Evolutionary conservation across 2,888 invertebrate genomes (phyloP).

Genomic region (Melipona beecheii): DNA sequence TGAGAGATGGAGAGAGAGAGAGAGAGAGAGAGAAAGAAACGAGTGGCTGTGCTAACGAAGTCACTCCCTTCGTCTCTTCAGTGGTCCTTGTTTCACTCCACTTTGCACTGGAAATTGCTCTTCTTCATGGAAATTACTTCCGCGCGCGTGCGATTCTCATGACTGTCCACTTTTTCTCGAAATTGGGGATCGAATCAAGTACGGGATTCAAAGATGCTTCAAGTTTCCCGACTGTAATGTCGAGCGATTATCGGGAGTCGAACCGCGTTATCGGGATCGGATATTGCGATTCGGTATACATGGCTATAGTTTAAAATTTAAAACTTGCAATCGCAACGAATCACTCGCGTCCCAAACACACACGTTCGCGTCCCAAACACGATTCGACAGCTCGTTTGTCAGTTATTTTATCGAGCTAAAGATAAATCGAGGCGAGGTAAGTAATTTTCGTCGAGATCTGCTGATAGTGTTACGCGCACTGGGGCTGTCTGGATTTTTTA

Average conservation of each 20-base stretch:
- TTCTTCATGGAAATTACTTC: constrained; percentile 62
- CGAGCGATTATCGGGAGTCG: too few species aligned
- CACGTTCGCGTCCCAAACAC: too few species aligned
- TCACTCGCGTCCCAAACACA: background rate
- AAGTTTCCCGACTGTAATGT: background rate
- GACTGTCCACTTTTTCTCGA: constrained; percentile 51
- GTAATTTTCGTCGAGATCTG: constrained; percentile 57
- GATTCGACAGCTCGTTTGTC: constrained; percentile 8
- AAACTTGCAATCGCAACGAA: background rate
- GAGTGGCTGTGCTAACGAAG: constrained; percentile 67
- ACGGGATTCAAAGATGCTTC: background rate
- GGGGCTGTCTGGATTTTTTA: constrained; percentile 6
- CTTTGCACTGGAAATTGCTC: constrained; percentile 59
- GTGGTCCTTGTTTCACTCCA: constrained; percentile 66
- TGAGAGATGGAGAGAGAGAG: constrained; percentile 42
- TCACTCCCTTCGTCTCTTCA: constrained; percentile 65
- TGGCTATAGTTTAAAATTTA: background rate
- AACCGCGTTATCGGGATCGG: too few species aligned
- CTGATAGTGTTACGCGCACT: constrained; percentile 17
- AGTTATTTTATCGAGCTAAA: background rate
- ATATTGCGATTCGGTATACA: background rate
- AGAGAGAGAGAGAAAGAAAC: constrained; percentile 44
- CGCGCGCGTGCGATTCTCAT: constrained; percentile 50
- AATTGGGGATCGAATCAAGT: background rate
- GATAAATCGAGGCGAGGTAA: constrained; percentile 5